Evolutionary conservation across 2,888 invertebrate species (phyloP), one percentile per base, ranked within the genome.

Genomic region (Phaonia tiefii): DNA sequence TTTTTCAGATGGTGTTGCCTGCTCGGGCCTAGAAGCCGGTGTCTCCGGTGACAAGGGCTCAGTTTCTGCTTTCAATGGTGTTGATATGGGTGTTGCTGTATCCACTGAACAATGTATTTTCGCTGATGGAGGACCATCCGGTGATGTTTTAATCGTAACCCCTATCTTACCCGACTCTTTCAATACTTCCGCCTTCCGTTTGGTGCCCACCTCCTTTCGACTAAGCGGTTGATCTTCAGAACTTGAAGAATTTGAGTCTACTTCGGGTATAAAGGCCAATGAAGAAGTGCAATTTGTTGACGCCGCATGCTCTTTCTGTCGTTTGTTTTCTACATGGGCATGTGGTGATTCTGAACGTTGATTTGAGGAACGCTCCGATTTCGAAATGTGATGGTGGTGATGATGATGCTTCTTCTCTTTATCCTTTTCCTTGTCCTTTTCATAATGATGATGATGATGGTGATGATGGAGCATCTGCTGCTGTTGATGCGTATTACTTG

Each of bases 151-250:
- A 84, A 97, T 97, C 69, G 97, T 97, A 65, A 97, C 96, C 63
- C 97, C 97, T 85, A 97, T 97, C 91, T 97, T 97, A 4, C 97
- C 97, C 1, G 96, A 96, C 89, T 96, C 97, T 86, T 95, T 95
- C 56, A 96, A 92, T 4, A 97, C 96, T 87, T 97, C 97, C 0
- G 96, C 97, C 91, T 97, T 97, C 86, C 97, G 93, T 89, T 97
- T 97, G 56, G 95, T 94, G 39, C 94, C 94, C 37, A 93, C 92
- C 75, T 93, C 93, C 78, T 92, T 91, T 85, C 93, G 90, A 69
- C 93, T 91, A 1, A 94, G 92, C 26, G 92, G 91, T 83, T 93
- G 92, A 84, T 93, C 93, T 80, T 93, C 93, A 80, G 94, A 94
- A 84, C 92, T 93, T 11, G 90, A 90, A 8, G 90, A 90, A 82